Evolutionary conservation across 2,113 vertebrate genomes (phyloP), one percentile per base, ranked within the genome.

Genomic region (Pavo muticus): DNA sequence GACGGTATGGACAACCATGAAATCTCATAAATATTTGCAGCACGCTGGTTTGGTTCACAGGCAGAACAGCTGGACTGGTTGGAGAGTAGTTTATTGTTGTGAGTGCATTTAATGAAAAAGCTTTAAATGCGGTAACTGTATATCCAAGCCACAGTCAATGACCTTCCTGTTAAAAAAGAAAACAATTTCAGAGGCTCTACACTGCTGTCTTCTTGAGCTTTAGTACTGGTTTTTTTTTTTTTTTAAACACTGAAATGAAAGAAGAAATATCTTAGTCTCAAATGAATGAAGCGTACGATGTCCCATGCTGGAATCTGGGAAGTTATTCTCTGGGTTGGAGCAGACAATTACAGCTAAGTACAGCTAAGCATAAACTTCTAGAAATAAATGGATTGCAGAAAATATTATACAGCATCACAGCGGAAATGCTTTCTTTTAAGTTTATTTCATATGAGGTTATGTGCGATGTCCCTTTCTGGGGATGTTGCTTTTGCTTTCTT

Each of bases 21-120:
- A 80, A 92, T 86, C 73, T 92, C 56, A 67, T 65, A 65, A 94
- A 75, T 84, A 82, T 79, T 88, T 94, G 60, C 77, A 93, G 82
- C 65, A 16, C 61, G 76, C 52, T 61, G 63, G 10, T 94, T 88
- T 88, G 75, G 32, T 82, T 96, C 74, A 77, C 40, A 75, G 73
- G 68, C 45, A 14, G 76, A 95, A 44, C 90, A 92, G 91, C 90
- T 95, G 93, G 72, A 35, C 56, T 75, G 37, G 9, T 85, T 68
- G 86, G 57, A 79, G 77, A 81, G 77, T 47, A 65, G 48, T 52
- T 93, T 56, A 40, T 80, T 90, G 32, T 72, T 91, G 69, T 52
- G 56, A 82, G 37, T 11, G 35, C 57, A 24, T 86, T 88, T 77
- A 83, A 65, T 74, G 50, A 96, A 63, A 69, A 88, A 57, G 57